Evolutionary conservation across 1,140 invertebrate genomes (phyloP).

Genomic region (Trinorchestia longiramus): DNA sequence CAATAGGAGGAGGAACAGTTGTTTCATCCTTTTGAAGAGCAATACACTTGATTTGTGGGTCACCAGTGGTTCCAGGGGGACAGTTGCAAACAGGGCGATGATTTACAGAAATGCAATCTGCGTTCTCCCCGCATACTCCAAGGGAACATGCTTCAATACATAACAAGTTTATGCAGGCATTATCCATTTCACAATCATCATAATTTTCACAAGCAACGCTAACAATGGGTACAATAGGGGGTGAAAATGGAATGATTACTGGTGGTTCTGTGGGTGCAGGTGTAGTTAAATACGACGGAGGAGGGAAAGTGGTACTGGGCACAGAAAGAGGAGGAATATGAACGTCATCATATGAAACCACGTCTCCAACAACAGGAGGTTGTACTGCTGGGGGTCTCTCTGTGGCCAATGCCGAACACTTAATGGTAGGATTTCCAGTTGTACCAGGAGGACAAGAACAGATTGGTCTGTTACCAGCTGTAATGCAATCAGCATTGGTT

Average conservation of each 20-base stretch:
- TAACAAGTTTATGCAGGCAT: slow-evolving; percentile 76
- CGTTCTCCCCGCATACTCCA: slow-evolving; percentile 79
- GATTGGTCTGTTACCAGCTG: slow-evolving; percentile 62
- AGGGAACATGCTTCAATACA: slow-evolving; percentile 82
- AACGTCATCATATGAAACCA: slow-evolving; percentile 5
- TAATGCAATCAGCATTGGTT: slow-evolving; percentile 70
- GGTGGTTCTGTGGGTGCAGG: slow-evolving; percentile 74
- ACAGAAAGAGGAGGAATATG: slow-evolving; percentile 78
- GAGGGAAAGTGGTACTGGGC: slow-evolving; percentile 74
- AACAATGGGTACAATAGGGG: slow-evolving; percentile 72
- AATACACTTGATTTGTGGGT: slow-evolving; percentile 58
- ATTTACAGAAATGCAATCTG: slow-evolving; percentile 75
- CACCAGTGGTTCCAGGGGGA: slow-evolving; percentile 58
- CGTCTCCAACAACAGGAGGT: slow-evolving; percentile 45
- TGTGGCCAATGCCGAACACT: slow-evolving; percentile 60
- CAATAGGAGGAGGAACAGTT: not conserved
- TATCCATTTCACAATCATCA: slow-evolving; percentile 78
- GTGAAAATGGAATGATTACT: slow-evolving; percentile 68
- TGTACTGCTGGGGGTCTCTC: slow-evolving; percentile 44
- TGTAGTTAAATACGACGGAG: slow-evolving; percentile 77
- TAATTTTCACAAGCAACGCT: slow-evolving; percentile 61
- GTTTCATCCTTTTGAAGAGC: slow-evolving; percentile 13
- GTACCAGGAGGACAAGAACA: slow-evolving; percentile 80
- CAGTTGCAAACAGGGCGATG: slow-evolving; percentile 61
- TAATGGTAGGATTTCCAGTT: slow-evolving; percentile 84